Conservation (phyloP, 2,888 invertebrate species). For the Chouioia cunea region DNA sequence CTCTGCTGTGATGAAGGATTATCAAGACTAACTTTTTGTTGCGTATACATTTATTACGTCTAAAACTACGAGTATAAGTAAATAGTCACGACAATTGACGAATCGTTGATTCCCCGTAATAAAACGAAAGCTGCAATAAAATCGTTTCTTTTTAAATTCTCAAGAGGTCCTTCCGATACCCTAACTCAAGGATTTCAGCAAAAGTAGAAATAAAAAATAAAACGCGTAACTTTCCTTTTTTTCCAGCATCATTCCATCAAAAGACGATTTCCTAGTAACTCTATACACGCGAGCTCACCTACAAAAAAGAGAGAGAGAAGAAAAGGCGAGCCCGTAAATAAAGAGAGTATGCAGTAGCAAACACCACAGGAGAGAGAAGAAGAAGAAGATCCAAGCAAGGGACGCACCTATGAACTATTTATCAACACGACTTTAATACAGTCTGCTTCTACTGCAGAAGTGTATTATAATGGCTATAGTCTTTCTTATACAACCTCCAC, state of each 20-base stretch:
- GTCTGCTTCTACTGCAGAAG: conserved; percentile 39
- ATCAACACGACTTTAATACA: conserved; percentile 61
- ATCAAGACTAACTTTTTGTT: no score
- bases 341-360: conserved; percentile 8
- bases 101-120: no score
- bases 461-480: conserved; percentile 50
- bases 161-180: neutral
- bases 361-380: conserved; percentile 6
- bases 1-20: no score
- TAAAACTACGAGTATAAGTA: no score
- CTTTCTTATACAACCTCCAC: conserved; percentile 48
- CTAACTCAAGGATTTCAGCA: neutral
- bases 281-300: neutral
- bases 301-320: conserved; percentile 8
- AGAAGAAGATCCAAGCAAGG: neutral
- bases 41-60: no score
- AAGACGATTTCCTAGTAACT: conserved; percentile 37
- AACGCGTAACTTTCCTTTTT: neutral
- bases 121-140: conserved; percentile 20
- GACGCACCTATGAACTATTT: conserved; percentile 55
- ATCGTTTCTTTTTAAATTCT: conserved; percentile 6
- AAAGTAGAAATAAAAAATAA: neutral
- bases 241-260: conserved; percentile 16
- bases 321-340: neutral
- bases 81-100: no score